A percentile compares a stretch with the other conserved stretches of the same genome.
Conservation (phyloP, 1,140 invertebrate genomes). For the Bacillus rossius region DNA sequence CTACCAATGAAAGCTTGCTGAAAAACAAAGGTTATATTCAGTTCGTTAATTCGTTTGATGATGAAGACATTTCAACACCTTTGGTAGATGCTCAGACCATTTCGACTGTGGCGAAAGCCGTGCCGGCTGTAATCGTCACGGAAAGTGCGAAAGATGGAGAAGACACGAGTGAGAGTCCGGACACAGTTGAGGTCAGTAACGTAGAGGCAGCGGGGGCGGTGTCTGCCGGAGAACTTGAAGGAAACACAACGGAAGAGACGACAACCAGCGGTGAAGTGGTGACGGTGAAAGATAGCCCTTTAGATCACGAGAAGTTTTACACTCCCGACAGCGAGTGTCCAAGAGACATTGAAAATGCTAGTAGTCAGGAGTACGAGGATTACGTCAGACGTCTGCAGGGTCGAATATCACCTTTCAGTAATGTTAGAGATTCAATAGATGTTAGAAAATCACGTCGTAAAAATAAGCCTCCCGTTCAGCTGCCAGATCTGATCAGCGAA, state of each 20-base stretch:
- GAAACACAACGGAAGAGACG: conserved; percentile 24
- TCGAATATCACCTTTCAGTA: conserved; percentile 64
- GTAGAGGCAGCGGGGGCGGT: not conserved
- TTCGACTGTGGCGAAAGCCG: too few relatives aligned
- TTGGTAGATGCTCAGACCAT: conserved; percentile 12
- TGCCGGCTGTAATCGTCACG: conserved; percentile 1
- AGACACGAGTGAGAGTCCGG: conserved; percentile 3
- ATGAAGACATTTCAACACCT: conserved; percentile 19
- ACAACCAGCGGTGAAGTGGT: conserved; percentile 29
- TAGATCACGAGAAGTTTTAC: conserved; percentile 16
- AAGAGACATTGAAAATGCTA: not conserved
- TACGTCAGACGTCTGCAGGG: conserved; percentile 62
- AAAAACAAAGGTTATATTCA: conserved; percentile 63
- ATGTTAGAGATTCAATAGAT: conserved; percentile 63
- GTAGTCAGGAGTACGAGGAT: conserved; percentile 46
- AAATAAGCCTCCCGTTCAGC: conserved; percentile 34
- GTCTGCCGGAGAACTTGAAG: conserved; percentile 17
- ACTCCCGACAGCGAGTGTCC: not conserved
- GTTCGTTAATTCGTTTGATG: conserved; percentile 49
- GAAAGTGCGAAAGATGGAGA: conserved; percentile 7
- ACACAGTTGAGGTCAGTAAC: conserved; percentile 14
- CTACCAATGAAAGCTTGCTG: conserved; percentile 44
- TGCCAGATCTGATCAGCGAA: conserved; percentile 5
- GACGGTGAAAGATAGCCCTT: conserved; percentile 29
- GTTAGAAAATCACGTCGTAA: conserved; percentile 57